A percentile compares a stretch with the other conserved stretches of the same genome.
Conservation (phyloP, 2,113 vertebrate species). For the Piaya cayana region DNA sequence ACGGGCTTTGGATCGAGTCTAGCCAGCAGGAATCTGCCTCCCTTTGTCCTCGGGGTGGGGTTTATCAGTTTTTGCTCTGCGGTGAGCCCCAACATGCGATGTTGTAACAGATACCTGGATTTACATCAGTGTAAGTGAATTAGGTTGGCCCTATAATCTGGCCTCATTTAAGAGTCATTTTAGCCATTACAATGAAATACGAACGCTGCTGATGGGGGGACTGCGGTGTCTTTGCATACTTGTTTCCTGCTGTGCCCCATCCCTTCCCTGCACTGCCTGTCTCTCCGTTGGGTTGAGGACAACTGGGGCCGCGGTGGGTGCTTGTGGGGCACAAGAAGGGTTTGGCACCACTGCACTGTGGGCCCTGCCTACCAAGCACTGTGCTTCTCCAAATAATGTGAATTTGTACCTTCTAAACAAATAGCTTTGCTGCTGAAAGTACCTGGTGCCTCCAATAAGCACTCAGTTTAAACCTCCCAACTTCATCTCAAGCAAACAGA, state of each 20-base stretch:
- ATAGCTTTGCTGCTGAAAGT: background rate
- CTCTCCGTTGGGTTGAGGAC: background rate
- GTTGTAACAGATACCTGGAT: slow-evolving; percentile 56
- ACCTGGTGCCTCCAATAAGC: background rate
- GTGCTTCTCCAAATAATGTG: background rate
- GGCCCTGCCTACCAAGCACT: background rate
- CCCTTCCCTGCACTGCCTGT: background rate
- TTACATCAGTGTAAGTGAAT: slow-evolving; percentile 58
- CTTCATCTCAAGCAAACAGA: slow-evolving; percentile 11
- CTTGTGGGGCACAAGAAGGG: background rate
- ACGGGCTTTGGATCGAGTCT: background rate
- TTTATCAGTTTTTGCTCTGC: slow-evolving; percentile 10
- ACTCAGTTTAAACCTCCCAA: background rate
- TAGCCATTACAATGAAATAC: slow-evolving; percentile 35
- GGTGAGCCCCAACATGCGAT: background rate
- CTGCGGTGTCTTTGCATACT: background rate
- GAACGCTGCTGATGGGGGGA: background rate
- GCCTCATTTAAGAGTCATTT: slow-evolving; percentile 36
- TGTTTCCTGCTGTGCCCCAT: background rate
- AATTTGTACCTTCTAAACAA: background rate
- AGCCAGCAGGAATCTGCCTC: background rate
- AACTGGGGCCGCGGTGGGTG: fast-evolving
- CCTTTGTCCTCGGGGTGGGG: background rate
- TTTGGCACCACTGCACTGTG: background rate
- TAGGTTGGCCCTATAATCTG: slow-evolving; percentile 43